These are phyloP conservation scores for Ibycter americanus DNA, from an alignment of 2,797 vertebrate species.

Conservation along the genomic window DNA sequence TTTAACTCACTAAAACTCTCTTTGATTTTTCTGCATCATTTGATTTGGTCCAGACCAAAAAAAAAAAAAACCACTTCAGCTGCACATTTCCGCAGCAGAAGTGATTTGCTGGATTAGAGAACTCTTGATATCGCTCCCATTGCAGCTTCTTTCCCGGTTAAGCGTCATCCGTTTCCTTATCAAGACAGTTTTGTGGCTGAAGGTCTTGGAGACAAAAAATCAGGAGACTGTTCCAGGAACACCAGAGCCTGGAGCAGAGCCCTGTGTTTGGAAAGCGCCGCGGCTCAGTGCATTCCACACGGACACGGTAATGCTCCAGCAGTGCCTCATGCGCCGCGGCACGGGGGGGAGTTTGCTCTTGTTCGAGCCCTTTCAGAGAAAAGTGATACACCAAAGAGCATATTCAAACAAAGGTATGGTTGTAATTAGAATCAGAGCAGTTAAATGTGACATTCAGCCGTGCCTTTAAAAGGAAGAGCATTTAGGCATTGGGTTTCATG, in stretches of 20 bases:
- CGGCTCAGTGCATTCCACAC: not conserved
- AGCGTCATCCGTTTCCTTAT: not conserved
- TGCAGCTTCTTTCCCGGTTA: not conserved
- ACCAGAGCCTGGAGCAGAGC: not conserved
- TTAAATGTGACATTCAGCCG: not conserved
- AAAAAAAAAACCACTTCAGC: not conserved
- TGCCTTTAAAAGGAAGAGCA: not conserved
- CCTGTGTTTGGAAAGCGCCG: not conserved
- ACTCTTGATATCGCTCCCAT: accelerated
- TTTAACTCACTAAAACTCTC: not conserved
- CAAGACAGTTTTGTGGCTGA: not conserved
- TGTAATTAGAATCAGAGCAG: not conserved
- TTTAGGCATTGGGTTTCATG: not conserved
- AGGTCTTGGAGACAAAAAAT: not conserved
- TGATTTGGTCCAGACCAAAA: not conserved
- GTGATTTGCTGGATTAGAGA: not conserved
- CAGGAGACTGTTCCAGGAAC: not conserved
- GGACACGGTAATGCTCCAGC: not conserved
- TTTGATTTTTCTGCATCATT: not conserved
- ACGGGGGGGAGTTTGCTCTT: not conserved
- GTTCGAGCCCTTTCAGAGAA: not conserved
- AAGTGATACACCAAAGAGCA: not conserved
- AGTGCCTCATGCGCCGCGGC: not conserved
- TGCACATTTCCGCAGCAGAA: not conserved
- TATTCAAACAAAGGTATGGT: accelerated